Conservation (phyloP, 2,113 vertebrate species). For the Aptenodytes forsteri region DNA sequence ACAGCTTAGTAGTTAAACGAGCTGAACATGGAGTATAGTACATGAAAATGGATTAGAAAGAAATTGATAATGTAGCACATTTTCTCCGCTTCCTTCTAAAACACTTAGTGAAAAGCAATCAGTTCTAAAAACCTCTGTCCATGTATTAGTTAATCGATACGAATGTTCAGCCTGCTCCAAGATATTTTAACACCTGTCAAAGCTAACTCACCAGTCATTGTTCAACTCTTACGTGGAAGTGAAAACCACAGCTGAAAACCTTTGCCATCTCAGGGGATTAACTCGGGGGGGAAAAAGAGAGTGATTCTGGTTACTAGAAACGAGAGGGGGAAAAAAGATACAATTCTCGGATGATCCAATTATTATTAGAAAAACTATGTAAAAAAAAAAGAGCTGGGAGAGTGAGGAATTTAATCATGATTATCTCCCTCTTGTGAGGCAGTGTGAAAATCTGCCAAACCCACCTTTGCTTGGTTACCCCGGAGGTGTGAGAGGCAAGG, state of each 20-base stretch:
- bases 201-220: slow-evolving; percentile 62
- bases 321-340: background rate
- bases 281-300: background rate
- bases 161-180: slow-evolving; percentile 42
- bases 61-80: slow-evolving; percentile 59
- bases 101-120: slow-evolving; percentile 56
- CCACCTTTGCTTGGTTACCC: slow-evolving; percentile 7
- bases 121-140: slow-evolving; percentile 39
- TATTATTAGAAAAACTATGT: slow-evolving; percentile 55
- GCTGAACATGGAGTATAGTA: slow-evolving; percentile 6
- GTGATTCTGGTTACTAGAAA: slow-evolving; percentile 2
- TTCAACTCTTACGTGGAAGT: slow-evolving; percentile 61
- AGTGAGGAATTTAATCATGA: slow-evolving; percentile 38
- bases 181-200: slow-evolving; percentile 72
- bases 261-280: slow-evolving; percentile 55
- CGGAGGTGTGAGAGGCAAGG: background rate
- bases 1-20: slow-evolving; percentile 56
- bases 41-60: slow-evolving; percentile 59
- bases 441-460: slow-evolving; percentile 22
- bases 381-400: background rate
- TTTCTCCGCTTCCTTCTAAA: slow-evolving; percentile 26
- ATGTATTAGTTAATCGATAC: slow-evolving; percentile 72
- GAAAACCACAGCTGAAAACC: slow-evolving; percentile 48
- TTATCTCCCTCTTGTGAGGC: slow-evolving; percentile 23
- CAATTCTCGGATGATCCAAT: slow-evolving; percentile 64